A percentile compares a stretch with the other conserved stretches of the same genome.
phyloP scores from a whole-genome alignment of 2,888 invertebrate species.

The Sphinx pinastri region DNA sequence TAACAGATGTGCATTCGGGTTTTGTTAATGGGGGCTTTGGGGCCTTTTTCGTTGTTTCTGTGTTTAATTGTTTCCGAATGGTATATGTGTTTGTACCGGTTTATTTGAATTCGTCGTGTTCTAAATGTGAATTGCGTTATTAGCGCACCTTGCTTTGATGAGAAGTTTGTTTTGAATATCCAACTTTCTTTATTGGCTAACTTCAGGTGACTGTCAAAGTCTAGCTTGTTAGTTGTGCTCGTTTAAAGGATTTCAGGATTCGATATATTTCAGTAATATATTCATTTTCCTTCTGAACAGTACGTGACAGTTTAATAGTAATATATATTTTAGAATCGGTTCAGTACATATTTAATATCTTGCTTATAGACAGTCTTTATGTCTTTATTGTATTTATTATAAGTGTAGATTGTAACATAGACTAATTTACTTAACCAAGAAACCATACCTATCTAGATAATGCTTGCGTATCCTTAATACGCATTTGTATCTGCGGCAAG shows the following conservation, averaged over 20 bases:
- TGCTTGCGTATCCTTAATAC: conserved; percentile 24
- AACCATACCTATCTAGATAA: neutral
- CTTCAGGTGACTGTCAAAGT: no score
- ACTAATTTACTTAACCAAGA: neutral
- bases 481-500: conserved; percentile 28
- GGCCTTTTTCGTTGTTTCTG: neutral
- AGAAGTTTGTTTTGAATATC: no score
- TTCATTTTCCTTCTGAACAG: no score
- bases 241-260: no score
- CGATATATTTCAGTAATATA: no score
- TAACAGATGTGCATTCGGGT: conserved; percentile 7
- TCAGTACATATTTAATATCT: neutral
- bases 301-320: no score
- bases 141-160: no score
- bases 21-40: conserved; percentile 17
- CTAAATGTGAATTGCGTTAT: neutral
- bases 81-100: neutral
- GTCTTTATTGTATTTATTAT: neutral
- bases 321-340: no score
- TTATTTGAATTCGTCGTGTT: neutral
- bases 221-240: no score
- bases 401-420: neutral
- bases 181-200: no score
- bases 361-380: neutral
- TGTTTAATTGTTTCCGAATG: neutral